phyloP scores from a whole-genome alignment of 2,113 vertebrate genomes.

The Gymnogyps californianus region DNA sequence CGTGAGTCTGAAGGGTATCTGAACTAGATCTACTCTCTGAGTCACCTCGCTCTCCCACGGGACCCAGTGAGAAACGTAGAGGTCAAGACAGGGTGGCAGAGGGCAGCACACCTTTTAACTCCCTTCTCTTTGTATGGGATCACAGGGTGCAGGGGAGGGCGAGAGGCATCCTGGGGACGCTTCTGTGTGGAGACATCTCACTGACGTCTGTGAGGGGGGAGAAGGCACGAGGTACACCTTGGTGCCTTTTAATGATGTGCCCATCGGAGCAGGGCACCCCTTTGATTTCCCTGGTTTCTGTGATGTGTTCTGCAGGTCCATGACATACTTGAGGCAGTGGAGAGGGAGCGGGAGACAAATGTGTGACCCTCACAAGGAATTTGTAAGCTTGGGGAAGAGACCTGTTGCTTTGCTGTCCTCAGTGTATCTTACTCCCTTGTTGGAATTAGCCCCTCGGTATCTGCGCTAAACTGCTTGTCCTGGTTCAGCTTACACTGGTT shows the following conservation, averaged over 20 bases:
- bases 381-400: background rate
- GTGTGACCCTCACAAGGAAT: background rate
- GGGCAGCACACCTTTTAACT: background rate
- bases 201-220: background rate
- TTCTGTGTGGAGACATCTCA: background rate
- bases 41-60: background rate
- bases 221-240: background rate
- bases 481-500: background rate
- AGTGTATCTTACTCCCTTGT: background rate
- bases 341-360: background rate
- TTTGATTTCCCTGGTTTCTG: background rate
- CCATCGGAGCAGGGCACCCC: accelerated
- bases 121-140: background rate
- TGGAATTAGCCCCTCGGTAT: background rate
- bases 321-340: background rate
- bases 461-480: background rate
- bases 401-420: background rate
- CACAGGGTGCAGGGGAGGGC: background rate
- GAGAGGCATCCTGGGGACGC: background rate
- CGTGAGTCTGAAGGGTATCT: background rate
- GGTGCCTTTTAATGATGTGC: accelerated
- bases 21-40: background rate
- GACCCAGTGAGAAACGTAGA: accelerated
- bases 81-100: background rate
- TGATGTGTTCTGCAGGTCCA: background rate